A percentile compares a stretch with the other conserved stretches of the same genome.
phyloP scores from a whole-genome alignment of 2,113 vertebrate species.

The Clarias gariepinus region DNA sequence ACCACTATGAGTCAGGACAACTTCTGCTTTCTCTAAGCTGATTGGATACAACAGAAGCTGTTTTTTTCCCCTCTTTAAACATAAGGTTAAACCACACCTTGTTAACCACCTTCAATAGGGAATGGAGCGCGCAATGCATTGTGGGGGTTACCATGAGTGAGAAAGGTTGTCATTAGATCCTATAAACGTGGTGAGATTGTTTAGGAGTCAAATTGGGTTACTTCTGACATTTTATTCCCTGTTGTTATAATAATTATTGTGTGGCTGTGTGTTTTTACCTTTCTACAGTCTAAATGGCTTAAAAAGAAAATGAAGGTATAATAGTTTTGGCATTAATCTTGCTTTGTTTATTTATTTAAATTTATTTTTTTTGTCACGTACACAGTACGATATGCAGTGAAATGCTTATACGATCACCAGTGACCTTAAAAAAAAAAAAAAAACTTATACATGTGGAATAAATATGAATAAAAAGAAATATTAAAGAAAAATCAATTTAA shows the following conservation, averaged over 20 bases:
- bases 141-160: background rate
- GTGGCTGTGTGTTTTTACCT: background rate
- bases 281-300: background rate
- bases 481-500: too few species aligned
- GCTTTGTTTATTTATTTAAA: too few species aligned
- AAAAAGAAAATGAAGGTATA: background rate
- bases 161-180: background rate
- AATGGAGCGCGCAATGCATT: slow-evolving; percentile 5
- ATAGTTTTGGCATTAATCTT: background rate
- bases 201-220: background rate
- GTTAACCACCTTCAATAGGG: background rate
- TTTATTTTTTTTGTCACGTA: too few species aligned
- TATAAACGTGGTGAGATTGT: too few species aligned
- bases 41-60: background rate
- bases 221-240: background rate
- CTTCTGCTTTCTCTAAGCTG: background rate
- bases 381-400: too few species aligned
- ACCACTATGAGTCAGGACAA: background rate
- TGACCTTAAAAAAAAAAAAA: too few species aligned
- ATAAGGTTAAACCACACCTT: slow-evolving; percentile 15
- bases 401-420: too few species aligned
- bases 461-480: too few species aligned
- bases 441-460: too few species aligned
- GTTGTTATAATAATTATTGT: background rate
- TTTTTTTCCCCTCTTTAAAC: background rate